Conservation (phyloP, 2,113 vertebrate genomes). For the Oncorhynchus masou region DNA sequence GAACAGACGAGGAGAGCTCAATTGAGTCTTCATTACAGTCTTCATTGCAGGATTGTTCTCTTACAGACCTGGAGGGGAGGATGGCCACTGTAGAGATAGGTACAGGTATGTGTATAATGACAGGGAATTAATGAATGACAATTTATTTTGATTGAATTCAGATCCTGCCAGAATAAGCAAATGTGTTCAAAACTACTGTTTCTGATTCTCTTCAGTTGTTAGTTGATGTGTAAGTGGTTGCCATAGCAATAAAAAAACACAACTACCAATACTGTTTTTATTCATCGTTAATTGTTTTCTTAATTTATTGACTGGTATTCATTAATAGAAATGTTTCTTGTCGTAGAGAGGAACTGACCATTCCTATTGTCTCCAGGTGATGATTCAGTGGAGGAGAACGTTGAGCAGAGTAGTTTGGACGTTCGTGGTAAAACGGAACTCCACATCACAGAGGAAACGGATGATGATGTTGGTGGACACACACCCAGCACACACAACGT, state of each 20-base stretch:
- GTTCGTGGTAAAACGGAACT: constrained; percentile 78
- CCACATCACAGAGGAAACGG: constrained; percentile 85
- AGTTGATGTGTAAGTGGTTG: too few species aligned
- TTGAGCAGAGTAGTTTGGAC: constrained; percentile 42
- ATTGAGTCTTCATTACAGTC: constrained; percentile 61
- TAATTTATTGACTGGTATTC: too few species aligned
- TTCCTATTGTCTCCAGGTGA: constrained; percentile 59
- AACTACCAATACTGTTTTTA: too few species aligned
- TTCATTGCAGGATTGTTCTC: constrained; percentile 54
- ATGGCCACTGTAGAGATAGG: constrained; percentile 28
- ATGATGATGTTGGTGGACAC: constrained; percentile 78
- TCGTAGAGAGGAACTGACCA: too few species aligned
- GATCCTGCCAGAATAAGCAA: too few species aligned
- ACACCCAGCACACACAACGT: constrained; percentile 83
- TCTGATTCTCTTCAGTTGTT: too few species aligned
- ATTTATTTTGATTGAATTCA: too few species aligned
- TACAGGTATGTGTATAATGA: constrained; percentile 40
- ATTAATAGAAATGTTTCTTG: too few species aligned
- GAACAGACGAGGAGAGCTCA: constrained; percentile 57
- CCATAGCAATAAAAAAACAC: too few species aligned
- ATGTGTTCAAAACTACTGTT: too few species aligned
- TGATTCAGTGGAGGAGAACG: constrained; percentile 37
- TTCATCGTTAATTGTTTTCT: too few species aligned
- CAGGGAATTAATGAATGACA: too few species aligned
- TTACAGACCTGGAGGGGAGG: constrained; percentile 58